A percentile compares a stretch with the other conserved stretches of the same genome.
Evolutionary conservation across 37 sponge, comb jelly and placozoan species (phyloP).

Genomic region (Eunapius fragilis): DNA sequence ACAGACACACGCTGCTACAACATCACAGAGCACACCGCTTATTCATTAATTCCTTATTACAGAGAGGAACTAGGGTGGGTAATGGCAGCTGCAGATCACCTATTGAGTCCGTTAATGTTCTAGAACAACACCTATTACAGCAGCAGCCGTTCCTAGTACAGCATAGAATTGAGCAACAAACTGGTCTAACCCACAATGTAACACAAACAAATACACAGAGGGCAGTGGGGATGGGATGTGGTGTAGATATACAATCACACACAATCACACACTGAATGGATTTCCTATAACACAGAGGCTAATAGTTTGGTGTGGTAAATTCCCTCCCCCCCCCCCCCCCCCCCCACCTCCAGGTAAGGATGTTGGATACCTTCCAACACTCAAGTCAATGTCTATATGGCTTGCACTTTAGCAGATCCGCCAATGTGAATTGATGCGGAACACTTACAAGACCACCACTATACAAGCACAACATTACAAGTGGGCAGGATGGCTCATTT

Average conservation of each 20-base stretch:
- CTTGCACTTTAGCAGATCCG: background rate
- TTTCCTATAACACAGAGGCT: too few relatives aligned
- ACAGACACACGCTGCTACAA: background rate
- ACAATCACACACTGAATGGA: too few relatives aligned
- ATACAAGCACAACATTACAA: background rate
- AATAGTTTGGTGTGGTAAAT: too few relatives aligned
- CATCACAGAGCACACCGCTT: background rate
- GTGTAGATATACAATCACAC: too few relatives aligned
- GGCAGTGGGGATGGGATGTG: background rate
- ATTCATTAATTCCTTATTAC: background rate
- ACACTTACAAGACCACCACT: background rate
- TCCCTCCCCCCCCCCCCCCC: background rate
- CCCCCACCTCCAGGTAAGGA: background rate
- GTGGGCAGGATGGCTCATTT: background rate
- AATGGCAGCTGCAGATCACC: background rate
- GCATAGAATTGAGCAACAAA: background rate
- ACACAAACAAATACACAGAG: background rate
- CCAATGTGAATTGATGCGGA: background rate
- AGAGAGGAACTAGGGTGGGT: background rate
- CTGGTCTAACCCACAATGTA: background rate
- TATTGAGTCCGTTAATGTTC: too few relatives aligned
- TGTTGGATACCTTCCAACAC: background rate
- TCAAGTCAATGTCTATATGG: background rate
- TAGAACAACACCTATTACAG: background rate
- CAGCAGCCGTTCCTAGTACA: background rate